Evolutionary conservation across 2,797 vertebrate species (phyloP), one percentile per base, ranked within the genome.

Genomic region (Intellagama lesueurii): DNA sequence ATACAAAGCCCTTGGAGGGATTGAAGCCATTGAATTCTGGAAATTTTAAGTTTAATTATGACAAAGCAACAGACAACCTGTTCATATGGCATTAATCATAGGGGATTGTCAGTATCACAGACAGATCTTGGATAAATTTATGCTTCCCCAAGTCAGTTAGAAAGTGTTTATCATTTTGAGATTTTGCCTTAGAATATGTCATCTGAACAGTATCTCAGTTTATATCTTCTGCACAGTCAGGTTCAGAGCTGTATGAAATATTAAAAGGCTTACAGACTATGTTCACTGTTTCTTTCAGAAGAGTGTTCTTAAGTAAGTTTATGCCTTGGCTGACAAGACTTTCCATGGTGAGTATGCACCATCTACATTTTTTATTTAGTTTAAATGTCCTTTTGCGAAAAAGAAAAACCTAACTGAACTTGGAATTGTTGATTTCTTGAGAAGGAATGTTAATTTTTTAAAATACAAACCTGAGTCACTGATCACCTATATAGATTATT

Each of bases 231-330:
- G 32, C 4, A 14, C 26, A 68, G 17, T 60, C 52, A n/a, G 3
- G 56, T 81, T 81, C 32, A 81, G 12, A 64, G 9, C 35, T 28
- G 26, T 83, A 49, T n/a, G 1, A 49, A 49, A 84, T 22, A 32
- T 17, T 56, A 49, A 86, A 64, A 72, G 16, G 26, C 19, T 89
- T 75, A 73, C 30, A 24, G 40, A 32, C 19, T 66, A 2, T 47
- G 49, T 84, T 24, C 40, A 24, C 24, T 72, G 22, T 66, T 83
- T 77, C 40, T 84, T 84, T 90, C 73, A 87, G 81, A 79, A 85
- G 64, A 22, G 52, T 56, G 52, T 56, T 76, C 3, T 72, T 0
- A 11, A 24, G 12, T 44, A 70, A 83, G 7, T 11, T 64, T 35
- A 75, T 81, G 60, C 7, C 44, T 32, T 17, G 16, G 8, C 73